A percentile compares a stretch with the other conserved stretches of the same genome.
Evolutionary conservation across 2,113 vertebrate species (phyloP).

Genomic region (Rhinolophus ferrumequinum): DNA sequence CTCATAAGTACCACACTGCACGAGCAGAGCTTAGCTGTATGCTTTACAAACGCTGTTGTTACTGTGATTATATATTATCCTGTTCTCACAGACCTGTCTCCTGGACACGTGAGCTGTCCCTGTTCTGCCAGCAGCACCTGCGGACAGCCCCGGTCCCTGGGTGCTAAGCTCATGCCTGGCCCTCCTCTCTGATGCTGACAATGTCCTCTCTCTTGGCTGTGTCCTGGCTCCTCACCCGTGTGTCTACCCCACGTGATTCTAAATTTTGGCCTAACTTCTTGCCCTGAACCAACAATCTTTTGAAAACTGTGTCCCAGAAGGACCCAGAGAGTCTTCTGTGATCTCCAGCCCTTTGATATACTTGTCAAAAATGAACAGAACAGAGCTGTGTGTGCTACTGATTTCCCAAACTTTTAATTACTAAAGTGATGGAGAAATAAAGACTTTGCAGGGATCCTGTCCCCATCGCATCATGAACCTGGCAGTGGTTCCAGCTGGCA

Average conservation of each 20-base stretch:
- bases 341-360: not conserved
- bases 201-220: not conserved
- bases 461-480: not conserved
- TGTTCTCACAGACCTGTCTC: not conserved
- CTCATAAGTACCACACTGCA: too few species aligned
- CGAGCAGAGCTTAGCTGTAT: fast-evolving
- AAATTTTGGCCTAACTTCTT: not conserved
- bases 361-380: not conserved
- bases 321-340: not conserved
- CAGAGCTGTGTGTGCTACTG: not conserved
- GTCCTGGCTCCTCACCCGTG: not conserved
- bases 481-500: not conserved
- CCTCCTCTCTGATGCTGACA: fast-evolving
- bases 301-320: not conserved
- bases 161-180: too few species aligned
- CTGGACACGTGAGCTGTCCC: not conserved
- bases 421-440: not conserved
- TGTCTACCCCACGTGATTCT: not conserved
- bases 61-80: not conserved
- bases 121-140: not conserved
- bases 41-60: not conserved
- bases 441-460: not conserved
- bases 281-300: not conserved
- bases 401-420: not conserved
- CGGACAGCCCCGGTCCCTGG: not conserved